Conservation (phyloP, 2,888 invertebrate species). For the Pollenia amentaria region DNA sequence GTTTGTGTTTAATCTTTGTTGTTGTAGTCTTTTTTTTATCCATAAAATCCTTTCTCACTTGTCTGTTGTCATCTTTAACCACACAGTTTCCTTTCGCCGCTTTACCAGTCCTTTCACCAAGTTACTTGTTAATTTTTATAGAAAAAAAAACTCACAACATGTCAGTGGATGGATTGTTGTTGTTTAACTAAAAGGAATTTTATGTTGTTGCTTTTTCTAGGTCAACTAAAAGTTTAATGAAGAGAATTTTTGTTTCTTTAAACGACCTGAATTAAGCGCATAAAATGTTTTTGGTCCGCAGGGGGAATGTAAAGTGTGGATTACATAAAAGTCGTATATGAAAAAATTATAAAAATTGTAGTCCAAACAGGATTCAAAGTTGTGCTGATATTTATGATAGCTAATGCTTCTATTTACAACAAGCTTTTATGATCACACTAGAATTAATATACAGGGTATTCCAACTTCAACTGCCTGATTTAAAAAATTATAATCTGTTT, state of each 20-base stretch:
- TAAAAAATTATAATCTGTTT: too few relatives aligned
- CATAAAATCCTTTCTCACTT: conserved; percentile 40
- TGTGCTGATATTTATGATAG: too few relatives aligned
- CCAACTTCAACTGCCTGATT: too few relatives aligned
- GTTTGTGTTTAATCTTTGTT: not conserved
- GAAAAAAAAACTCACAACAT: conserved; percentile 38
- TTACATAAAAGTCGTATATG: not conserved
- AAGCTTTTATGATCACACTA: too few relatives aligned
- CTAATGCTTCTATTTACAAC: too few relatives aligned
- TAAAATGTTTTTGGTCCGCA: conserved; percentile 8
- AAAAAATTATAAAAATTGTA: too few relatives aligned
- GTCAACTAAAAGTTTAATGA: conserved; percentile 26
- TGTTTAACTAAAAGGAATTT: conserved; percentile 27
- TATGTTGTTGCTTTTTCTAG: conserved; percentile 40
- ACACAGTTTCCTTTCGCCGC: not conserved
- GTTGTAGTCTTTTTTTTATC: not conserved
- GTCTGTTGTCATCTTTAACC: conserved; percentile 25
- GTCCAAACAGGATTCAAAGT: too few relatives aligned
- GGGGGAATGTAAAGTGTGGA: not conserved
- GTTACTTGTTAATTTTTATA: conserved; percentile 40
- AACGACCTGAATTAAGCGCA: conserved; percentile 7
- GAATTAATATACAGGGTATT: too few relatives aligned
- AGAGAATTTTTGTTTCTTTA: conserved; percentile 20
- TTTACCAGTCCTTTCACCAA: not conserved
- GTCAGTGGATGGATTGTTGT: conserved; percentile 18